Evolutionary conservation across 1,140 invertebrate species (phyloP).

Genomic region (Drosophila seguyi): DNA sequence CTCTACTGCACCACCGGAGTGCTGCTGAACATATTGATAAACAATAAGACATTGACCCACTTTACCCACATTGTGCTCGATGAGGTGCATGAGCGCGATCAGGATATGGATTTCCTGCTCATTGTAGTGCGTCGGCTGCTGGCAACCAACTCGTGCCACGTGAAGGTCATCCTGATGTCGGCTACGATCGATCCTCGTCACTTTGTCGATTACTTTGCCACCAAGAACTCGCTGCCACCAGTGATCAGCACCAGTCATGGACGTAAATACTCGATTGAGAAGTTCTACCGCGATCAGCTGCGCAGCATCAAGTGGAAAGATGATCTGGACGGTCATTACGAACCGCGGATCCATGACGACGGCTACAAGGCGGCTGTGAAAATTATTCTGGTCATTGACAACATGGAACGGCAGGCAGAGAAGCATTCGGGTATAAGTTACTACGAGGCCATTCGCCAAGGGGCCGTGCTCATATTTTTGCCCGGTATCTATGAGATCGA

Average conservation of each 20-base stretch:
- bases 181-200: conserved; percentile 91
- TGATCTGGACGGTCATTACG: conserved; percentile 81
- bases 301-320: conserved; percentile 51
- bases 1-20: conserved; percentile 95
- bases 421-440: conserved; percentile 32
- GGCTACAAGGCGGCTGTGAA: conserved; percentile 88
- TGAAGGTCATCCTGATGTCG: conserved; percentile 95
- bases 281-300: conserved; percentile 90
- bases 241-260: conserved; percentile 87
- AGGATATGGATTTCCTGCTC: conserved; percentile 96
- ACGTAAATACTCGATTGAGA: conserved; percentile 87
- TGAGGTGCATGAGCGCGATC: conserved; percentile 97
- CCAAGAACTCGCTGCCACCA: conserved; percentile 86
- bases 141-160: conserved; percentile 89
- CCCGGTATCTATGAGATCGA: conserved; percentile 95
- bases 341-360: conserved; percentile 86
- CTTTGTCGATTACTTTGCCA: conserved; percentile 91
- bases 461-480: conserved; percentile 94
- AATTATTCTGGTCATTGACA: conserved; percentile 90
- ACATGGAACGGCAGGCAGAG: conserved; percentile 86
- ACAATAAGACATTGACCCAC: conserved; percentile 88
- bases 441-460: conserved; percentile 68
- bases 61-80: conserved; percentile 97
- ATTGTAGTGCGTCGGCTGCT: conserved; percentile 93
- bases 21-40: conserved; percentile 91